Conservation (phyloP, 2,888 invertebrate genomes). For the Caenorhabditis doughertyi region DNA sequence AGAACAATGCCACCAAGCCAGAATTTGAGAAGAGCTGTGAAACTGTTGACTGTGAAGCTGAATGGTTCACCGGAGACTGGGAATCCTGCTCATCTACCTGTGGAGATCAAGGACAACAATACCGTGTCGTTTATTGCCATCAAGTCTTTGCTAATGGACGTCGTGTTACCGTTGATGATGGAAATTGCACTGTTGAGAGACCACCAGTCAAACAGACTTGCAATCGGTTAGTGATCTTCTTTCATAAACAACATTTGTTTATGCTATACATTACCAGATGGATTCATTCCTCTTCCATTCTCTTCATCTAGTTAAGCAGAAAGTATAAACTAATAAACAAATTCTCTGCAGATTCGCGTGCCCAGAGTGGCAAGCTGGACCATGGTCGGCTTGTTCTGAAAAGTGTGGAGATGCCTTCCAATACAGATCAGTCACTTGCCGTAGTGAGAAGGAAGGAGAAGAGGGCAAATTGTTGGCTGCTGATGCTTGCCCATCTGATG, state of each 20-base stretch:
- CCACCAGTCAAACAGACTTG: conserved; percentile 85
- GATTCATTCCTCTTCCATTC: background rate
- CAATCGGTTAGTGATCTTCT: conserved; percentile 85
- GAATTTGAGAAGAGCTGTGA: conserved; percentile 83
- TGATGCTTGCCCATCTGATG: conserved; percentile 83
- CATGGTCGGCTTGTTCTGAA: conserved; percentile 94
- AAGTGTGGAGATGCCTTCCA: conserved; percentile 87
- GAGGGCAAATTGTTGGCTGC: conserved; percentile 88
- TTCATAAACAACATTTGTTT: conserved; percentile 55
- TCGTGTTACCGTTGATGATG: conserved; percentile 88
- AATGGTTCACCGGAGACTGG: conserved; percentile 90
- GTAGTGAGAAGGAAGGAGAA: conserved; percentile 83
- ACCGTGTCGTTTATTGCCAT: conserved; percentile 88
- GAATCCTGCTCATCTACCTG: conserved; percentile 90
- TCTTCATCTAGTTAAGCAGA: background rate
- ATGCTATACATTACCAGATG: conserved; percentile 50
- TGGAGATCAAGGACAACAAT: conserved; percentile 87
- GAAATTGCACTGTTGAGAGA: conserved; percentile 87
- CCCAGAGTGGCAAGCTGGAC: conserved; percentile 91
- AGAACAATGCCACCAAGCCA: conserved; percentile 88
- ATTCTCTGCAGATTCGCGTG: conserved; percentile 86
- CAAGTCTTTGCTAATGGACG: conserved; percentile 88
- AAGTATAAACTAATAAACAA: conserved; percentile 43
- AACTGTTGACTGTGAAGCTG: conserved; percentile 81
- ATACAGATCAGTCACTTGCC: conserved; percentile 82